Evolutionary conservation across 2,797 vertebrate species (phyloP).

Genomic region (Nannoperca australis): DNA sequence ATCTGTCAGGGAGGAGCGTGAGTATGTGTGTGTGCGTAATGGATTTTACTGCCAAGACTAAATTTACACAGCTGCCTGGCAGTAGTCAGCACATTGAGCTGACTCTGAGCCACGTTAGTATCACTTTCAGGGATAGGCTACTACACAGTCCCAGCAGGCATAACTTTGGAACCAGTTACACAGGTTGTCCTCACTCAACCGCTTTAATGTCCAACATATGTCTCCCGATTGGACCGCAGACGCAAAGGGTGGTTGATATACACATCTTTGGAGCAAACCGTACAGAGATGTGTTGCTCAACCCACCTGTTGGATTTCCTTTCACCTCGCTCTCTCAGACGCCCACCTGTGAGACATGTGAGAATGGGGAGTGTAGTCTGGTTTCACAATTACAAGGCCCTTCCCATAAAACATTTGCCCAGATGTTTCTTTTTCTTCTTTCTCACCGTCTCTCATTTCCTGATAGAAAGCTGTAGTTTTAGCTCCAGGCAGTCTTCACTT

Average conservation of each 20-base stretch:
- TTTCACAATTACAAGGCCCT: conserved; percentile 44
- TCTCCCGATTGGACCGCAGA: background rate
- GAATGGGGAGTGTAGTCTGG: conserved; percentile 19
- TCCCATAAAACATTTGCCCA: conserved; percentile 20
- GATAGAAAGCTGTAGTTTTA: conserved; percentile 2
- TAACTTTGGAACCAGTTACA: background rate
- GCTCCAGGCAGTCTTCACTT: background rate
- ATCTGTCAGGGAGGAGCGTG: conserved; percentile 24
- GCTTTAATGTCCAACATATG: background rate
- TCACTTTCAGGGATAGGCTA: conserved; percentile 11
- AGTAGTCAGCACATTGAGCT: conserved; percentile 30
- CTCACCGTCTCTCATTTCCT: conserved; percentile 32
- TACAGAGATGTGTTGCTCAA: background rate
- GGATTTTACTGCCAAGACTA: conserved; percentile 37
- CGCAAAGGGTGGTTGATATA: accelerated
- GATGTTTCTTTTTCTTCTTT: conserved; percentile 23
- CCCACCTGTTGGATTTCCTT: background rate
- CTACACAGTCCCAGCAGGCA: background rate
- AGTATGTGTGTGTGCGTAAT: conserved; percentile 11
- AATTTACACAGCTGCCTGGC: conserved; percentile 57
- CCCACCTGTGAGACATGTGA: conserved; percentile 29
- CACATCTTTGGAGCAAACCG: background rate
- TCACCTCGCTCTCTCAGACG: background rate
- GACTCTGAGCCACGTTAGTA: background rate
- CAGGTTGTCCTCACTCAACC: no score